Evolutionary conservation across 2,797 vertebrate genomes (phyloP), one percentile per base, ranked within the genome.

Genomic region (Tachyglossus aculeatus): DNA sequence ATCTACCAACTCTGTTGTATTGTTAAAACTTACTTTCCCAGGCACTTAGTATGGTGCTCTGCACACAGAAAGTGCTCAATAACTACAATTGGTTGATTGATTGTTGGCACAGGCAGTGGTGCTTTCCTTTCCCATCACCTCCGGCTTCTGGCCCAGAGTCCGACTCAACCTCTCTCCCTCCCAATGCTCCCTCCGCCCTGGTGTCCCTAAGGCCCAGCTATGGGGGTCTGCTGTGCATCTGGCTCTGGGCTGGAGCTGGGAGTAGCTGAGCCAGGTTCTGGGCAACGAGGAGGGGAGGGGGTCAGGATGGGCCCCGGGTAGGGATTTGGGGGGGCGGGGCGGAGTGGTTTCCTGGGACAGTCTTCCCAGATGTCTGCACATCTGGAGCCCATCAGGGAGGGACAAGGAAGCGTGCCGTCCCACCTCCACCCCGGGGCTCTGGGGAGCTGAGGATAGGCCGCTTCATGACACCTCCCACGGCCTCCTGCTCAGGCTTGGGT

Each of bases 381-480:
- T 86, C 85, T 84, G 85, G 80, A 84, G 85, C 67, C 70, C 82
- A 84, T 86, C 80, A 86, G 80, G 70, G 67, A 84, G 75, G 72
- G 75, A 84, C 80, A 72, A 77, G 78, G 70, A 79, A 40, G 67
- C 78, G 44, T 54, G 67, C 70, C 61, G 69, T 77, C 77, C 65
- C 76, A 77, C 74, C 16, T 65, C 39, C 51, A 77, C 78, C n/a
- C 14, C 50, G 50, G 62, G 74, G 51, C 60, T 77, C 34, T 21
- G 37, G 61, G 32, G 41, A 16, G 5, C 33, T 69, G 69, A 71
- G 48, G 78, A 79, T 62, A 75, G 77, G 70, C 72, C 75, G 82
- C 63, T 6, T 48, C 45, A 31, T 31, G 27, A 29, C 71, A 72
- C 39, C 34, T 36, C 32, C 37, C 8, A 57, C 27, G 13, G 44